Evolutionary conservation across 2,888 invertebrate species (phyloP).

Genomic region (Ectemnius continuus): DNA sequence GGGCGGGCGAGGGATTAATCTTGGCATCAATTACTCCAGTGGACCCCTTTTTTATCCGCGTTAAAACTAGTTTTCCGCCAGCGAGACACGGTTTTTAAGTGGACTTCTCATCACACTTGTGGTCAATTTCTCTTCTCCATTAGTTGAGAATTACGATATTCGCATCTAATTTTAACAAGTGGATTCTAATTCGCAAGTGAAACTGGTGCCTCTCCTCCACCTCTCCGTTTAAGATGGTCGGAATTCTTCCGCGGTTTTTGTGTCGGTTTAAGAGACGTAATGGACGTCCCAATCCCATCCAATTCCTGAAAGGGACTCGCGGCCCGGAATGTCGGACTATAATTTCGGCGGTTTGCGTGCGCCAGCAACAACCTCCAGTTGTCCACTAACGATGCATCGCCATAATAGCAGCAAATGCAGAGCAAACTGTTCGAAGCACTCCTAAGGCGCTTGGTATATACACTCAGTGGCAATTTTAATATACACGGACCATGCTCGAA

Average conservation of each 20-base stretch:
- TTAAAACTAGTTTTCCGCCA: slow-evolving; percentile 46
- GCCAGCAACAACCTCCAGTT: slow-evolving; percentile 20
- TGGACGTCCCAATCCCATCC: slow-evolving; percentile 1
- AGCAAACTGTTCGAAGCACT: slow-evolving; percentile 26
- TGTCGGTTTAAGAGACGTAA: slow-evolving; percentile 7
- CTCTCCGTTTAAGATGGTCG: slow-evolving; percentile 5
- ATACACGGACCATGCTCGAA: slow-evolving; percentile 43
- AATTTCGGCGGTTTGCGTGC: slow-evolving; percentile 60
- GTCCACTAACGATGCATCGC: slow-evolving; percentile 60
- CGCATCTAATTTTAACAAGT: neutral
- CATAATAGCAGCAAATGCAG: slow-evolving; percentile 65
- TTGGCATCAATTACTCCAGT: slow-evolving; percentile 61
- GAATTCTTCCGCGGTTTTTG: slow-evolving; percentile 6
- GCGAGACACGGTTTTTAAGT: neutral
- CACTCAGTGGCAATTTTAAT: slow-evolving; percentile 38
- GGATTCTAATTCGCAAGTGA: neutral
- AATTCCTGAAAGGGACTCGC: slow-evolving; percentile 19
- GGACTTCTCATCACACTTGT: slow-evolving; percentile 18
- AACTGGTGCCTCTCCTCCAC: neutral
- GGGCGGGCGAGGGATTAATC: slow-evolving; percentile 62
- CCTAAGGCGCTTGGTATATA: slow-evolving; percentile 34
- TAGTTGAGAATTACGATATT: neutral
- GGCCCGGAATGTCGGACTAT: slow-evolving; percentile 31
- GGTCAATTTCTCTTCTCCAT: slow-evolving; percentile 5
- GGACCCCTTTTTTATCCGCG: slow-evolving; percentile 45